Evolutionary conservation across 2,797 vertebrate species (phyloP).

Genomic region (Fundulus diaphanus): DNA sequence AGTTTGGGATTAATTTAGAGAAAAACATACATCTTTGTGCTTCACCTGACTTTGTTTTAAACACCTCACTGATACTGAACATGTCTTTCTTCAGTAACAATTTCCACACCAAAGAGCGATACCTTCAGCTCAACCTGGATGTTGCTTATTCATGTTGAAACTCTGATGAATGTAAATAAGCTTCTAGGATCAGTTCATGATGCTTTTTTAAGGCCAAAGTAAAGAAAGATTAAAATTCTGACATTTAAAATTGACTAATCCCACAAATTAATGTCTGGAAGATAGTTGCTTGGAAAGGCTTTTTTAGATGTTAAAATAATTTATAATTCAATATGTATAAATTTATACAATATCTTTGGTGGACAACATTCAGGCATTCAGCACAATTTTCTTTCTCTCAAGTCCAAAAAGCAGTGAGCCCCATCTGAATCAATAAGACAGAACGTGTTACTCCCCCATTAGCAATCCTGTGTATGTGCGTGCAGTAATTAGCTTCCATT

Average conservation of each 20-base stretch:
- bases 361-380: slow-evolving; percentile 26
- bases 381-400: slow-evolving; percentile 15
- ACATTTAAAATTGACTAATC: slow-evolving; percentile 11
- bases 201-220: not conserved
- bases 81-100: not conserved
- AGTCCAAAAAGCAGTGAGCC: slow-evolving; percentile 49
- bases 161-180: not conserved
- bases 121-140: not conserved
- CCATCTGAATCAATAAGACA: slow-evolving; percentile 61
- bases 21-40: not conserved
- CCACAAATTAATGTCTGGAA: slow-evolving; percentile 11
- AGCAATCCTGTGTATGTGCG: slow-evolving; percentile 57
- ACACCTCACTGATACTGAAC: too few species aligned
- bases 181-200: not conserved
- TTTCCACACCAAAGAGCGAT: not conserved
- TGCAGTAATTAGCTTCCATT: slow-evolving; percentile 82
- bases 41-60: too few species aligned
- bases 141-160: not conserved
- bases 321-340: not conserved
- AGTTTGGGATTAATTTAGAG: not conserved
- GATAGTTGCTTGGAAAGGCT: not conserved
- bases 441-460: slow-evolving; percentile 60
- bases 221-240: slow-evolving; percentile 8
- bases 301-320: too few species aligned
- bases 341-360: slow-evolving; percentile 25